phyloP scores from a whole-genome alignment of 2,888 invertebrate genomes.

The Dynastes maya region DNA sequence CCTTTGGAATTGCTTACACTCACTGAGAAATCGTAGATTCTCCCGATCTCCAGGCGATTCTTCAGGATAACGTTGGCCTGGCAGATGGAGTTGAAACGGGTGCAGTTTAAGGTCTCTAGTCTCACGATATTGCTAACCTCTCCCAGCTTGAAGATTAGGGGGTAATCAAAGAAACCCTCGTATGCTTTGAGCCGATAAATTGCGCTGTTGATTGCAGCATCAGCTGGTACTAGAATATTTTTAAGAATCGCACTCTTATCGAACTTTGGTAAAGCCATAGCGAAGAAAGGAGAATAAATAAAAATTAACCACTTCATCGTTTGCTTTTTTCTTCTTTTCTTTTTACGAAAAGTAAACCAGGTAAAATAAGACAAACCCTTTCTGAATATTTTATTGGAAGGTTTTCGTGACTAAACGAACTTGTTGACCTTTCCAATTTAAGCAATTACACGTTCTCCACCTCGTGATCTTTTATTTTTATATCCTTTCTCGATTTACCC shows the following conservation, averaged over 20 bases:
- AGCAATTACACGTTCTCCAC: slow-evolving; percentile 19
- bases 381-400: slow-evolving; percentile 50
- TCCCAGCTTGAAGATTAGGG: slow-evolving; percentile 85
- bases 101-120: slow-evolving; percentile 87
- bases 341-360: slow-evolving; percentile 2
- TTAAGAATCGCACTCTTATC: slow-evolving; percentile 89
- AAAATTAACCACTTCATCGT: slow-evolving; percentile 62
- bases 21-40: slow-evolving; percentile 86
- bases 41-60: slow-evolving; percentile 83
- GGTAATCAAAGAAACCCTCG: slow-evolving; percentile 91
- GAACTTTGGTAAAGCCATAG: slow-evolving; percentile 83
- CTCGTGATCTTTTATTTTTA: not conserved
- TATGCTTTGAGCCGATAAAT: slow-evolving; percentile 91
- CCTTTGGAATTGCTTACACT: slow-evolving; percentile 81
- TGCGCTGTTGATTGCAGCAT: slow-evolving; percentile 87
- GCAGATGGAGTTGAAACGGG: slow-evolving; percentile 89
- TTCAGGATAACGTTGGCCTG: slow-evolving; percentile 90
- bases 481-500: not conserved
- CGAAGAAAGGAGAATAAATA: slow-evolving; percentile 58
- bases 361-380: not conserved
- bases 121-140: slow-evolving; percentile 84
- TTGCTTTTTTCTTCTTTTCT: not conserved
- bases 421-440: slow-evolving; percentile 57
- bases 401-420: slow-evolving; percentile 53
- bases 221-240: slow-evolving; percentile 86